These are phyloP conservation scores for Peucedramus taeniatus DNA, from an alignment of 2,113 vertebrate species.

Conservation along the genomic window DNA sequence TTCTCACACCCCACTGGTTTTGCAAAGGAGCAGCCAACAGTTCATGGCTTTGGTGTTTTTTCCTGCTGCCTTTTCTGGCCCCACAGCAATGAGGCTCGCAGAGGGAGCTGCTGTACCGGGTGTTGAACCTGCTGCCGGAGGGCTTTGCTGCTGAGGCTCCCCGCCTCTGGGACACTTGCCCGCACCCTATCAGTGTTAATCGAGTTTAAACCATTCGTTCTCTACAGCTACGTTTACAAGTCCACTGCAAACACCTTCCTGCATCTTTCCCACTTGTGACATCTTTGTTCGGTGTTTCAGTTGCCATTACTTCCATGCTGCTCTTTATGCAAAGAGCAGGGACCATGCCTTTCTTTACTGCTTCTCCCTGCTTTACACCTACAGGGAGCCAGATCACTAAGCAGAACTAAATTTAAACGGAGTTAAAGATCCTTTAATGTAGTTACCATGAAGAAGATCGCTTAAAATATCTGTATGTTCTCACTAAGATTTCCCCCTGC, in stretches of 20 bases:
- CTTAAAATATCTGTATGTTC: neutral
- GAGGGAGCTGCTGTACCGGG: neutral
- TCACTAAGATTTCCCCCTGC: neutral
- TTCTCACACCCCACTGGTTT: neutral
- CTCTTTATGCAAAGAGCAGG: neutral
- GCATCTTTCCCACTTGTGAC: neutral
- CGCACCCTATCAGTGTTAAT: rapidly evolving
- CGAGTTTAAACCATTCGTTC: neutral
- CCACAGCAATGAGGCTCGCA: rapidly evolving
- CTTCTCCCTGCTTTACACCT: neutral
- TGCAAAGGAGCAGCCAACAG: rapidly evolving
- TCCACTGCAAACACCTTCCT: neutral
- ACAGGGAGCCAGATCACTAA: neutral
- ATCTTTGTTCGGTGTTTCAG: neutral
- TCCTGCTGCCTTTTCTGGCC: neutral
- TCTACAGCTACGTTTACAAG: neutral
- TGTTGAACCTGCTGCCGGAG: neutral
- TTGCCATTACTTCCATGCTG: neutral
- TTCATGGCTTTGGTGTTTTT: neutral
- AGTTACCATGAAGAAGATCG: neutral
- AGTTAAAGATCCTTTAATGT: neutral
- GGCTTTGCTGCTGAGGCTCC: neutral
- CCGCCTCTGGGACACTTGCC: neutral
- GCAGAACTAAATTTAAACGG: neutral
- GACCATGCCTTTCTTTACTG: neutral